Base-by-base conservation (phyloP, 2,113 vertebrate genomes). In the Gobius niger region DNA sequence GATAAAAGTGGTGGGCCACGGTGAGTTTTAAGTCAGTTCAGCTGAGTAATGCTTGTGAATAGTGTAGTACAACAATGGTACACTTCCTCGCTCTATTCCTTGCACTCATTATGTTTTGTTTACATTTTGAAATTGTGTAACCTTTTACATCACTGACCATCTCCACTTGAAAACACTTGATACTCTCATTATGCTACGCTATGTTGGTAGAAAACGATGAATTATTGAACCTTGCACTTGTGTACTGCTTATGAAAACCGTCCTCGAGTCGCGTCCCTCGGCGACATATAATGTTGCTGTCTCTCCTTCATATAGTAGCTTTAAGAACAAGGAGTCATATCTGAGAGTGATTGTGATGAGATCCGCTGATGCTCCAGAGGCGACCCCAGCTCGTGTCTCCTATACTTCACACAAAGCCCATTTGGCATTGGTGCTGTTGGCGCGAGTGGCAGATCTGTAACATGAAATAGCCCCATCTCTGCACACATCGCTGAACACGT, bases 391-490 rank as follows among this genome's bases (percentile, higher is more conserved):
- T 86, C 84, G 86, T 86, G 88, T 85, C 82, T 75, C 79, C 57
- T 80, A 73, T 65, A 87, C 81, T 87, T 86, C 82, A 85, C 68
- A 87, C 73, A 79, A 76, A 86, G 75, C 70, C 63, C 59, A 63
- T 85, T 87, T 90, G 89, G 89, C 90, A 83, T 75, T 63, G 67
- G 65, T 68, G 82, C 77, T 82, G 73, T 83, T 24, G 5, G 85
- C 47, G 83, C 75, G 73, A 70, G 86, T 85, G 82, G 82, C 76
- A 84, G 83, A 89, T 89, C 87, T 85, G 85, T 90, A 89, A 87
- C 85, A 88, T 90, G 81, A 90, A 89, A 90, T 87, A 82, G 86
- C 82, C 85, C 76, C 73, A 77, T 87, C 87, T 89, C 85, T 83
- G 83, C 56, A 64, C 82, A 83, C 85, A 84, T 85, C 82, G 77